Evolutionary conservation across 2,888 invertebrate species (phyloP).

Genomic region (Nephrotoma appendiculata): DNA sequence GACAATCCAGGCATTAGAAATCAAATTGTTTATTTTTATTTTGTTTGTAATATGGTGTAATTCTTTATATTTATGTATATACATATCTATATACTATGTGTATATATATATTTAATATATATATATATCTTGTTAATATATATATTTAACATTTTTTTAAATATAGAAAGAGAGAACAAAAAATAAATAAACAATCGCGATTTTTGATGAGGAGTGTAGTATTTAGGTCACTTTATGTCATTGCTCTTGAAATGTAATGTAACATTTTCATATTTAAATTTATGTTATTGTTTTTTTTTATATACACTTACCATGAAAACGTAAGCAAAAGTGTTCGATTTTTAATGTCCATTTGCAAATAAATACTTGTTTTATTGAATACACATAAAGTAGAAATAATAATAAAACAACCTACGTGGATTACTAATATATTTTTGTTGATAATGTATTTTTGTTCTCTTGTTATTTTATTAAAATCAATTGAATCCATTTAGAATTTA

Average conservation of each 20-base stretch:
- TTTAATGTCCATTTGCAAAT: background rate
- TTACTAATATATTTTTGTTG: background rate
- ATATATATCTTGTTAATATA: no score
- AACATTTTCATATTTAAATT: background rate
- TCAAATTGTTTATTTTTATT: background rate
- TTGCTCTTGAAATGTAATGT: background rate
- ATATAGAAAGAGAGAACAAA: background rate
- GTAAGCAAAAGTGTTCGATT: background rate
- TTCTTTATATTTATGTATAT: background rate
- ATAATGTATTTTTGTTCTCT: background rate
- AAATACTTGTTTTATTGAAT: background rate
- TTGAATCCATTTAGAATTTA: background rate
- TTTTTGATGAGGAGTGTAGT: background rate
- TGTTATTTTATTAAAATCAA: background rate
- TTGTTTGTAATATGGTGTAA: background rate
- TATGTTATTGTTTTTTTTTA: background rate
- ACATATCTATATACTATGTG: background rate
- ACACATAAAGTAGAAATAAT: background rate
- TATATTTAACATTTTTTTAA: background rate
- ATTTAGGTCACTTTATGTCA: background rate
- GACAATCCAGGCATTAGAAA: background rate
- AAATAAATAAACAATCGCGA: background rate
- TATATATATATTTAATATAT: no score
- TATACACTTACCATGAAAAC: background rate
- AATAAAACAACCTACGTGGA: background rate